Evolutionary conservation across 1,140 invertebrate genomes (phyloP), one percentile per base, ranked within the genome.

Genomic region (Drosophila sucinea): DNA sequence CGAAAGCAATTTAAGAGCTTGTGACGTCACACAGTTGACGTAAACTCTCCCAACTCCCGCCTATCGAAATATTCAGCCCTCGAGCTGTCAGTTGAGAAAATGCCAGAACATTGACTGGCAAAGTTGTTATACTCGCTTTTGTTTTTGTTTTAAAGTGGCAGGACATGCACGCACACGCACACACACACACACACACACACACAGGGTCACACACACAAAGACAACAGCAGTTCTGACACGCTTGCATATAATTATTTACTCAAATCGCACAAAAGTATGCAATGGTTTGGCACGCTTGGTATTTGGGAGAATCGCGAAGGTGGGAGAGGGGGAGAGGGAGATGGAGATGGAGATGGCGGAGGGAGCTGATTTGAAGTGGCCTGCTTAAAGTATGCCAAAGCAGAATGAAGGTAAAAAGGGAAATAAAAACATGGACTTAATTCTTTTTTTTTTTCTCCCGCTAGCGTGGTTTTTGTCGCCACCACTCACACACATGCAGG

Each of bases 211-310:
- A 25, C n/a, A 55, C n/a, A 64, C 6, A 25, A 25, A 60, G 40
- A 38, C 41, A 23, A 41, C 23, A 60, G n/a, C 35, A 64, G 6
- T 23, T 58, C 38, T 17, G 38, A 51, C 54, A 60, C 70, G 69
- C 67, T 65, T 71, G 75, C 71, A 80, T 76, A 70, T 76, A 83
- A 83, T 79, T 83, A 83, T 83, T 83, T 82, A 73, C 81, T 83
- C 60, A 83, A 79, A 79, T 77, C 81, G 77, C 66, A 69, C 72
- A 70, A 79, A 83, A 83, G 71, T 83, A 83, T 79, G 70, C 75
- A 65, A 54, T 51, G 66, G 25, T 69, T 62, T 68, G 55, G 51
- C 57, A 68, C 44, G 54, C 40, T 54, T 54, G 65, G 67, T 29
- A 64, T 44, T 32, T 54, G 17, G 38, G n/a, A 38, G 47, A 63